Conservation (phyloP, 2,888 invertebrate species). For the Stenichneumon culpator region DNA sequence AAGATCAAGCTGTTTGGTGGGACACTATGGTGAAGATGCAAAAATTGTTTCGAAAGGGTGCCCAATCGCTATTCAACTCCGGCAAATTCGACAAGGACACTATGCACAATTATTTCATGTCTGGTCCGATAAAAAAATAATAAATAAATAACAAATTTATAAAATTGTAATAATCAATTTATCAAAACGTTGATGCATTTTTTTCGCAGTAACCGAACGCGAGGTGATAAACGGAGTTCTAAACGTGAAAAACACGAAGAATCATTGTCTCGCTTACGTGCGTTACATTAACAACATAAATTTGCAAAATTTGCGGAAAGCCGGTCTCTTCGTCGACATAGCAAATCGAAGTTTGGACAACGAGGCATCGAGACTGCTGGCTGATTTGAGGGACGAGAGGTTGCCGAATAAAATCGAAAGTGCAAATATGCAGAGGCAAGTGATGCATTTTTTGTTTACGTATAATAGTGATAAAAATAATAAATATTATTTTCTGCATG, state of each 20-base stretch:
- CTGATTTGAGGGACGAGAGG: constrained; percentile 95
- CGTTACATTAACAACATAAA: constrained; percentile 99
- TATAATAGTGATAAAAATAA: not conserved
- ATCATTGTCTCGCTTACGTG: constrained; percentile 97
- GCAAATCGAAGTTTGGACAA: constrained; percentile 96
- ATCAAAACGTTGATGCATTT: constrained; percentile 9
- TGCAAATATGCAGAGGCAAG: constrained; percentile 94
- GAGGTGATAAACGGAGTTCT: constrained; percentile 98
- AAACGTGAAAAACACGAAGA: constrained; percentile 96
- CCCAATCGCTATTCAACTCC: constrained; percentile 92
- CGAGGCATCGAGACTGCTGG: constrained; percentile 95
- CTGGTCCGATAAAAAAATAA: constrained; percentile 89
- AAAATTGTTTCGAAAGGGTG: constrained; percentile 96
- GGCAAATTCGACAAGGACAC: constrained; percentile 96
- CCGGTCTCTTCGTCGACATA: constrained; percentile 98
- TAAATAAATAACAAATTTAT: not conserved
- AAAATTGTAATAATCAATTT: constrained; percentile 21
- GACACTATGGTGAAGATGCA: constrained; percentile 98
- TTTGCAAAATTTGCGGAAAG: constrained; percentile 96
- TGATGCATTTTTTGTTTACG: not conserved
- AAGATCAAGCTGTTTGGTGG: constrained; percentile 99
- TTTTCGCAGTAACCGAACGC: constrained; percentile 94
- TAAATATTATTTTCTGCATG: not conserved
- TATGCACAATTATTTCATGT: constrained; percentile 99
- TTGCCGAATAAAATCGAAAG: constrained; percentile 95